phyloP scores from a whole-genome alignment of 2,888 invertebrate species.

The Magallana nippona region DNA sequence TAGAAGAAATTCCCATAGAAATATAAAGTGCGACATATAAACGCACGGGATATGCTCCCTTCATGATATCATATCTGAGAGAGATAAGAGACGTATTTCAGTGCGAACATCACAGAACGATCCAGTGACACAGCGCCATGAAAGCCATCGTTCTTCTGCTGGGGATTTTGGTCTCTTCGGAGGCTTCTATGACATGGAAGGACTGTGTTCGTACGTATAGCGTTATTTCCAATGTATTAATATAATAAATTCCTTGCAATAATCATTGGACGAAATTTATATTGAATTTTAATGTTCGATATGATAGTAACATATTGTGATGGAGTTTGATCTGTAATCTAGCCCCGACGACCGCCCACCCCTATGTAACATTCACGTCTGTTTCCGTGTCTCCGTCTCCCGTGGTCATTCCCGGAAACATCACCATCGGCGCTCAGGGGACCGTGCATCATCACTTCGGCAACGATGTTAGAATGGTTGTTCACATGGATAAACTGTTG shows the following conservation, averaged over 20 bases:
- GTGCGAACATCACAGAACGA: background rate
- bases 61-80: no score
- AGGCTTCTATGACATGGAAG: background rate
- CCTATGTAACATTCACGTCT: background rate
- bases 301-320: no score
- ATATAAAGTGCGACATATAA: no score
- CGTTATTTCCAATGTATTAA: no score
- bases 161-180: background rate
- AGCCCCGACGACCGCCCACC: background rate
- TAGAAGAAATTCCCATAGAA: no score
- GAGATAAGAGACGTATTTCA: conserved; percentile 1
- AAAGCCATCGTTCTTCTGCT: background rate
- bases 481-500: conserved; percentile 45
- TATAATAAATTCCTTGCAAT: no score
- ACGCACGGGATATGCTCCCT: no score
- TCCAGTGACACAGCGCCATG: background rate
- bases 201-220: conserved; percentile 33
- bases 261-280: no score
- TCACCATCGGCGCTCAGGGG: conserved; percentile 31
- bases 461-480: conserved; percentile 34
- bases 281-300: no score
- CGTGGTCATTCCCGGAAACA: conserved; percentile 35
- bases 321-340: no score
- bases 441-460: conserved; percentile 27
- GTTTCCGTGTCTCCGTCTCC: conserved; percentile 35